Evolutionary conservation across 2,113 vertebrate genomes (phyloP).

Genomic region (Phyllostomus discolor): DNA sequence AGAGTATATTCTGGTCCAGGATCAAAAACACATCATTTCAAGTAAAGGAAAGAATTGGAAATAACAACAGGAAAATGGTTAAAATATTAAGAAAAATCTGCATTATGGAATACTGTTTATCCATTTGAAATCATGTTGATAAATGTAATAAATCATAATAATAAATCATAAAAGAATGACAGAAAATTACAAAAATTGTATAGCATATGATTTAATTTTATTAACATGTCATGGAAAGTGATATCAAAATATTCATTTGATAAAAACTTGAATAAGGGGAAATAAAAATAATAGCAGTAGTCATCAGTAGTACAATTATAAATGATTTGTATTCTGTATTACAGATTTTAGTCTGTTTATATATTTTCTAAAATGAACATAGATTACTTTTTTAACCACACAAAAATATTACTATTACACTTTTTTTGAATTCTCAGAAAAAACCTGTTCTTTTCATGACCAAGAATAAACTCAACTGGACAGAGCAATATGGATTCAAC

Average conservation of each 20-base stretch:
- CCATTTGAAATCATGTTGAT: background rate
- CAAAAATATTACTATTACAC: background rate
- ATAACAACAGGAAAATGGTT: background rate
- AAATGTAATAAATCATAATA: background rate
- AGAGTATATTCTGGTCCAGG: background rate
- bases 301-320: background rate
- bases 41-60: background rate
- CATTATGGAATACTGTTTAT: background rate
- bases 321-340: background rate
- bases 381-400: background rate
- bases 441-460: background rate
- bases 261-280: background rate
- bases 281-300: background rate
- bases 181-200: background rate
- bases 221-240: background rate
- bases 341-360: background rate
- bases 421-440: background rate
- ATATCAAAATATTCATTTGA: background rate
- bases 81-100: background rate
- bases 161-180: background rate
- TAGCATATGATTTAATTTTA: background rate
- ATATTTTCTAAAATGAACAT: slow-evolving; percentile 9
- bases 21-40: background rate
- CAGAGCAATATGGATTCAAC: background rate
- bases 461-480: background rate